A percentile compares a stretch with the other conserved stretches of the same genome.
Conservation (phyloP, 2,797 vertebrate species). For the Rhinichthys osculus region DNA sequence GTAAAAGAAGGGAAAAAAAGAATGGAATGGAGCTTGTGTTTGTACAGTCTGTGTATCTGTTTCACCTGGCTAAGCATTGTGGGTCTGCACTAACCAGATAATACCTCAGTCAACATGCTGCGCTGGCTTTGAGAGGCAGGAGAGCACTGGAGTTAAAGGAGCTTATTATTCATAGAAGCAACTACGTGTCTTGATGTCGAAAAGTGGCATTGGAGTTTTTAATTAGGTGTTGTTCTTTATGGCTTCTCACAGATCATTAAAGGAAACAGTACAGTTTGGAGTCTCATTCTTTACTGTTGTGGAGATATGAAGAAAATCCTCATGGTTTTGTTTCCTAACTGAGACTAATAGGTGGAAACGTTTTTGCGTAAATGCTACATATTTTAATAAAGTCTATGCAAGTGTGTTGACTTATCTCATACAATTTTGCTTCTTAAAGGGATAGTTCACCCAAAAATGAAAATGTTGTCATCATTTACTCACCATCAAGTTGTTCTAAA, state of each 20-base stretch:
- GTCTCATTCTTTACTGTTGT: not conserved
- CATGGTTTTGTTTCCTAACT: not conserved
- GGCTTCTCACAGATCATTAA: not conserved
- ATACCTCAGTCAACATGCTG: conserved; percentile 22
- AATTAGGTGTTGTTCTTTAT: not conserved
- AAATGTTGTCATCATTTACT: not conserved
- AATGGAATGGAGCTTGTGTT: conserved; percentile 32
- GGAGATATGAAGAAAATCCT: not conserved
- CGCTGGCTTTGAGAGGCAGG: conserved; percentile 18
- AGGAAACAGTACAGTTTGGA: not conserved
- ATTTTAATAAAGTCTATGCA: not conserved
- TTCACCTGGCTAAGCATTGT: conserved; percentile 41
- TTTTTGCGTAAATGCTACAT: too few species aligned
- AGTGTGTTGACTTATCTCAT: not conserved
- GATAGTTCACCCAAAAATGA: too few species aligned
- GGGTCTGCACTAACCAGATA: conserved; percentile 40
- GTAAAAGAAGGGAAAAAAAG: conserved; percentile 3
- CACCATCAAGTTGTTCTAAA: too few species aligned
- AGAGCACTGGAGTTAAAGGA: conserved; percentile 18
- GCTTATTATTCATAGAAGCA: conserved; percentile 16
- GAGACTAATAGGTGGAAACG: not conserved
- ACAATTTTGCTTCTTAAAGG: not conserved
- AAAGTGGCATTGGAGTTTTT: not conserved
- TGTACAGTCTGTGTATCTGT: conserved; percentile 45
- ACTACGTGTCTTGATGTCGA: not conserved